Conservation (phyloP, 1,140 invertebrate species). For the Musca vetustissima region DNA sequence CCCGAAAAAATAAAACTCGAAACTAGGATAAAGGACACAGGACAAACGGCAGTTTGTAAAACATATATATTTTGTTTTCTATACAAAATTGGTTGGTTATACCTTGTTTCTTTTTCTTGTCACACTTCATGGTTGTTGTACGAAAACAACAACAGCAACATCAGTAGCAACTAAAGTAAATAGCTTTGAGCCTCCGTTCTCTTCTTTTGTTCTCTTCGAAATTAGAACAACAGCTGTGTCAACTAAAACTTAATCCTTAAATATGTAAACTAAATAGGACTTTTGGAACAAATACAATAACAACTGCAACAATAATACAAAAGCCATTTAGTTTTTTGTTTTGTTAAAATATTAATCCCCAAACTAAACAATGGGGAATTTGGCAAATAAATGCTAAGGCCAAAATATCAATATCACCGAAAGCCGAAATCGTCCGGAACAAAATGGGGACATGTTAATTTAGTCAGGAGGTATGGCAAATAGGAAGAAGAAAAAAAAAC, state of each 20-base stretch:
- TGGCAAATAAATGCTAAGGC: background rate
- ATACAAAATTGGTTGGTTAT: no score
- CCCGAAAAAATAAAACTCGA: background rate
- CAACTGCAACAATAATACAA: background rate
- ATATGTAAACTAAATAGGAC: conserved; percentile 21
- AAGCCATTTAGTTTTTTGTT: background rate
- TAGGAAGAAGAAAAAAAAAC: no score
- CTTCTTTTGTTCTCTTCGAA: background rate
- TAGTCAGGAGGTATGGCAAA: background rate
- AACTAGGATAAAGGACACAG: background rate
- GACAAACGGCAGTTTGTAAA: background rate
- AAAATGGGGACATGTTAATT: background rate
- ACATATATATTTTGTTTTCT: no score
- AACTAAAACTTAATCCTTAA: conserved; percentile 24
- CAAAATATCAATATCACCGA: background rate
- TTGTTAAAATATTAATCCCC: background rate
- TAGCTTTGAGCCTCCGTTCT: no score
- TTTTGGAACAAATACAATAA: no score
- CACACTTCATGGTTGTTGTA: background rate
- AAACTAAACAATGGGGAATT: background rate
- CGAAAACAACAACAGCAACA: background rate
- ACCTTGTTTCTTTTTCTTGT: no score
- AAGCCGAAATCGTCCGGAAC: background rate
- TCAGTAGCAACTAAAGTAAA: background rate
- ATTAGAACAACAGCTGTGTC: conserved; percentile 24